Base-by-base conservation (phyloP, 2,113 vertebrate genomes). In the Limanda limanda region DNA sequence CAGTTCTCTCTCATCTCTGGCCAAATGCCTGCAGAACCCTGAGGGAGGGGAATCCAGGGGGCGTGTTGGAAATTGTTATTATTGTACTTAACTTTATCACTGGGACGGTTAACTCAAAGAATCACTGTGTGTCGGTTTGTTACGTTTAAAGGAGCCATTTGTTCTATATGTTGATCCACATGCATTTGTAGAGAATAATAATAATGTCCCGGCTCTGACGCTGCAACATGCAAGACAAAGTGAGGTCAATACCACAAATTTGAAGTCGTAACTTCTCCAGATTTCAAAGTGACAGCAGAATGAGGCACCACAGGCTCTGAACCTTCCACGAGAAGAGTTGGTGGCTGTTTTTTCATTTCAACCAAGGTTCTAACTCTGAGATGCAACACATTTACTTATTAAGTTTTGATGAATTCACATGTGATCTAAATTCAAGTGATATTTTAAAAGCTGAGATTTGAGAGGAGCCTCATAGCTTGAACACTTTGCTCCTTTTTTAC, bases 1-100 rank as follows among this genome's bases (percentile, higher is more conserved):
- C 80, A 57, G 74, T 35, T 88, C 68, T 78, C 64, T 86, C 84
- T 81, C 79, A 65, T 88, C 78, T 88, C 78, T 87, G 91, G 85
- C 78, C 85, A 84, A 85, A 84, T 75, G 86, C 81, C 82, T 74
- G 23, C 57, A 89, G 86, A 84, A 76, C 24, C 68, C 71, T 79
- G 68, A 68, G 83, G 78, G 68, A 86, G 56, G 54, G 56, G 55
- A 86, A 76, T 78, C 74, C 68, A 68, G 56, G 65, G 51, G 67
- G 60, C 67, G 65, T 52, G 65, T 73, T 73, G 72, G 71, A 87
- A 74, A 79, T 71, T 81, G 48, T 69, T 86, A 69, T 81, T 79
- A 85, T 87, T 88, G 55, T 71, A 74, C 74, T 88, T 78, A 86
- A 84, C 74, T 81, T 87, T 69, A 85, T 89, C 76, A 62, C 66